Percentiles rank a stretch among this genome's conserved stretches.
phyloP scores from a whole-genome alignment of 23 tunicate species.

The Aplidium turbinatum region DNA sequence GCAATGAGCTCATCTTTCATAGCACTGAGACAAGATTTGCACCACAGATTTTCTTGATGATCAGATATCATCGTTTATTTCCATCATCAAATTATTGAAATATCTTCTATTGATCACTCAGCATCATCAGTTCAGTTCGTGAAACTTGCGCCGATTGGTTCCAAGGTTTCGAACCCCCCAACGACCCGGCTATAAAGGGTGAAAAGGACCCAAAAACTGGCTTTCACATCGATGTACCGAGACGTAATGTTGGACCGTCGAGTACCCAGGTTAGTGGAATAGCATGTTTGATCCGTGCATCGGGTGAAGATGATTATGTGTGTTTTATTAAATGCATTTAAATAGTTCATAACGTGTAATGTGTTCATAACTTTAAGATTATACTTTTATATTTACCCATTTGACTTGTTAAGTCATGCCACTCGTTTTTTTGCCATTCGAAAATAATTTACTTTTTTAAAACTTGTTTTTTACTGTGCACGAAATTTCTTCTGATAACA shows the following conservation, averaged over 20 bases:
- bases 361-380: no score
- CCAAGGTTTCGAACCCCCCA: slow-evolving; percentile 92
- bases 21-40: not conserved
- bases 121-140: slow-evolving; percentile 91
- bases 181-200: slow-evolving; percentile 97
- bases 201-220: slow-evolving; percentile 99
- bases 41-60: not conserved
- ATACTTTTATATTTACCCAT: no score
- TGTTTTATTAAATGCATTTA: not conserved
- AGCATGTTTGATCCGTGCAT: not conserved
- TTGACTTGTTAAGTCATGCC: no score
- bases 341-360: no score
- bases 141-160: slow-evolving; percentile 97
- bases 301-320: not conserved
- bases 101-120: slow-evolving; percentile 8
- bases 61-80: not conserved
- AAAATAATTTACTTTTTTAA: no score
- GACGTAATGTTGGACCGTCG: slow-evolving; percentile 95
- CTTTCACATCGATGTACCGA: slow-evolving; percentile 83
- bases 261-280: slow-evolving; percentile 79
- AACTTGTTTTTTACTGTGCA: no score
- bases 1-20: not conserved
- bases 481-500: no score
- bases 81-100: no score
- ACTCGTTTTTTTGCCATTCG: no score